Percentiles rank a stretch among this genome's conserved stretches.
Evolutionary conservation across 1,140 invertebrate species (phyloP).

Genomic region (Conus betulinus): DNA sequence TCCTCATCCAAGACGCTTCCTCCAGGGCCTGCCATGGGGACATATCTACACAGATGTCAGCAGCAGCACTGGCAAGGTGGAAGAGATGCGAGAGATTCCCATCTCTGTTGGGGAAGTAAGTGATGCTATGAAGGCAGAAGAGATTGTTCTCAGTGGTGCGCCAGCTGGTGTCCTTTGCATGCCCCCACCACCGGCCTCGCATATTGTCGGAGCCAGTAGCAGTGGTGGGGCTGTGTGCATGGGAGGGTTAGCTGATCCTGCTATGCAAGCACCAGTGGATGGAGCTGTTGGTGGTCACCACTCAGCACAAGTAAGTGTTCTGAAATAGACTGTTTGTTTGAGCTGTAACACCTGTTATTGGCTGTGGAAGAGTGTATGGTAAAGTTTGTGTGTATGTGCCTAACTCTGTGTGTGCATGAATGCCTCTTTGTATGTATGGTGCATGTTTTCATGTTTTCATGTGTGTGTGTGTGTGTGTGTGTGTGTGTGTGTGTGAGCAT

Average conservation of each 20-base stretch:
- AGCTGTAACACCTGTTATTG: no score
- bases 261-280: neutral
- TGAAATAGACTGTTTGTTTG: no score
- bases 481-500: no score
- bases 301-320: constrained; percentile 26
- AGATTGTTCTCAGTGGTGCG: neutral
- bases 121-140: neutral
- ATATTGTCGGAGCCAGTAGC: neutral
- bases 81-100: constrained; percentile 6
- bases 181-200: neutral
- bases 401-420: no score
- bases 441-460: no score
- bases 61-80: neutral
- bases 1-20: neutral
- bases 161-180: neutral
- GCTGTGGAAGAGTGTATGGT: no score
- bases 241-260: neutral
- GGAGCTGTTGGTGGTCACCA: constrained; percentile 6
- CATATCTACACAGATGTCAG: constrained; percentile 26
- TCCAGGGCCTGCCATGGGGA: neutral
- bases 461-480: no score
- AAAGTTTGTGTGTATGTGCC: no score
- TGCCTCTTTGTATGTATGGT: no score
- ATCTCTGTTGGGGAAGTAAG: neutral
- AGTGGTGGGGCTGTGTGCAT: neutral